These are phyloP conservation scores for Phragmatobia fuliginosa DNA, from an alignment of 2,888 invertebrate genomes.

Conservation along the genomic window DNA sequence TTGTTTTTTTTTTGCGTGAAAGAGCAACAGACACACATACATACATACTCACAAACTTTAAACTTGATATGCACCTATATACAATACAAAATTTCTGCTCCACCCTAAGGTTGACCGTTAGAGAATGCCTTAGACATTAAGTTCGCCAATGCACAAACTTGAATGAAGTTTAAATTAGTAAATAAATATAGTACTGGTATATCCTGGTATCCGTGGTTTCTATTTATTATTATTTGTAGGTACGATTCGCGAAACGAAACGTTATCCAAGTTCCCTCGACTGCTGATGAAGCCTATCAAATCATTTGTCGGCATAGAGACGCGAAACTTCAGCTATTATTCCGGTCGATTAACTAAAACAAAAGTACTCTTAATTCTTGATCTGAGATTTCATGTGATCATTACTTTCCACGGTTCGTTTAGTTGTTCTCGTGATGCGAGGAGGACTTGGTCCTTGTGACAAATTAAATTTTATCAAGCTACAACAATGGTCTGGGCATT, in stretches of 20 bases:
- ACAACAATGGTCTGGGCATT: slow-evolving; percentile 64
- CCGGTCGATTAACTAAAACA: slow-evolving; percentile 80
- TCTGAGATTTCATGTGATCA: slow-evolving; percentile 80
- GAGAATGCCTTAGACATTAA: too few species aligned
- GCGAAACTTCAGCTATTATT: slow-evolving; percentile 79
- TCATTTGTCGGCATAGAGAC: slow-evolving; percentile 80
- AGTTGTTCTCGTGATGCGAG: slow-evolving; percentile 55
- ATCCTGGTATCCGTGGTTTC: slow-evolving; percentile 49
- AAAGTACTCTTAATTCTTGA: slow-evolving; percentile 80
- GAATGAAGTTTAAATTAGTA: too few species aligned
- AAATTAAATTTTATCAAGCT: slow-evolving; percentile 73
- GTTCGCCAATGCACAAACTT: too few species aligned
- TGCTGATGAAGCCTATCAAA: slow-evolving; percentile 79
- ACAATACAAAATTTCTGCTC: too few species aligned
- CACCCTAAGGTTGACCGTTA: too few species aligned
- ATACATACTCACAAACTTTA: too few species aligned
- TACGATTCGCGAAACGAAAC: slow-evolving; percentile 66
- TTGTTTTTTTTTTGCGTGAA: too few species aligned
- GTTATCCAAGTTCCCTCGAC: slow-evolving; percentile 70
- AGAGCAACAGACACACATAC: too few species aligned
- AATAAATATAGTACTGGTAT: too few species aligned
- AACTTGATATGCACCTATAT: too few species aligned
- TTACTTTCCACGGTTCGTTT: slow-evolving; percentile 76
- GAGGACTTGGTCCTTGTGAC: slow-evolving; percentile 62
- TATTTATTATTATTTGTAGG: slow-evolving; percentile 61